Conservation (phyloP, 1,140 invertebrate species). For the Saccostrea glomerata region DNA sequence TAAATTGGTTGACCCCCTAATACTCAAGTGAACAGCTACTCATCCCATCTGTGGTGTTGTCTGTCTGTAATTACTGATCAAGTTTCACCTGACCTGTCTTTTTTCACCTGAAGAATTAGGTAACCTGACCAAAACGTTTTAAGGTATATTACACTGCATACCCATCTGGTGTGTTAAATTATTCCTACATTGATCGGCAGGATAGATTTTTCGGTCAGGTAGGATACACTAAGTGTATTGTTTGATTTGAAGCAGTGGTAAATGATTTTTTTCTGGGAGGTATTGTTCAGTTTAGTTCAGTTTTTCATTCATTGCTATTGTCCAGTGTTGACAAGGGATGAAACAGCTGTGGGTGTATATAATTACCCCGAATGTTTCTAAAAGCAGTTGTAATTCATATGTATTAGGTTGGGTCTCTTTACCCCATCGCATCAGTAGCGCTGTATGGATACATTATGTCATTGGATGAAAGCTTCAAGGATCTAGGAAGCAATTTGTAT, state of each 20-base stretch:
- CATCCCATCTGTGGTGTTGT: neutral
- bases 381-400: neutral
- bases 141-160: neutral
- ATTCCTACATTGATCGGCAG: neutral
- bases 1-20: neutral
- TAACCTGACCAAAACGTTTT: slow-evolving; percentile 12
- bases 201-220: neutral
- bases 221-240: neutral
- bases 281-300: neutral
- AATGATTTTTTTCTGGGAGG: neutral
- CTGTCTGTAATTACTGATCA: neutral
- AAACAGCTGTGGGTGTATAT: slow-evolving; percentile 14
- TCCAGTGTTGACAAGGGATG: neutral
- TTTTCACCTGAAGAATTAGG: slow-evolving; percentile 22
- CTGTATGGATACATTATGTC: neutral
- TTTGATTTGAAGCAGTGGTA: neutral
- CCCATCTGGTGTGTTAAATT: neutral
- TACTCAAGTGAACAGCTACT: neutral
- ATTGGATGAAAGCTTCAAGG: neutral
- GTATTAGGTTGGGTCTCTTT: neutral
- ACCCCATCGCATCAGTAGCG: neutral
- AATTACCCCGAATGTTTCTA: neutral
- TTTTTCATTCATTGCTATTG: neutral
- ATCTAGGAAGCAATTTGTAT: slow-evolving; percentile 8
- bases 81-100: slow-evolving; percentile 25